Base-by-base conservation (phyloP, 2,888 invertebrate genomes). In the Sceliomorpha sp. region DNA sequence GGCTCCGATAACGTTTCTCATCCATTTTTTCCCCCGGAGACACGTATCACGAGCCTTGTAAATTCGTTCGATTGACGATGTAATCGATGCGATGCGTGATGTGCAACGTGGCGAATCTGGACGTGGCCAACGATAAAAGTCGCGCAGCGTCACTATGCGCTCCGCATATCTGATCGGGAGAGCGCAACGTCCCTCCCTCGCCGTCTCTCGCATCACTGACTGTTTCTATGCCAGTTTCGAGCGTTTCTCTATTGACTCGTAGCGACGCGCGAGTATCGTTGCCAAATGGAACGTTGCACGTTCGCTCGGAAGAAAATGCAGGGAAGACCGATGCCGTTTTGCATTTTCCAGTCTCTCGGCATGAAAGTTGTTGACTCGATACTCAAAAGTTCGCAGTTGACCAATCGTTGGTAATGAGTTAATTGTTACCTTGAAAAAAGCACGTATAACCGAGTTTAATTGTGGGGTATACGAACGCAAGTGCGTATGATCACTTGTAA, bases 81-180 rank as follows among this genome's bases (percentile, higher is more conserved):
- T 62, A 62, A 62, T 62, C 62, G 53, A 62, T 62, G 40, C 51
- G 37, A 37, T 39, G 51, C 53, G 51, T 62, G 50, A 62, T 53
- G 32, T 26, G 32, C 13, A 27, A 55, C 48, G 55, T 34, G 48
- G 42, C 48, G 63, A 63, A 63, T 63, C 47, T 63, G 53, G 55
- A 63, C 47, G 20, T 47, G 37, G 42, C 47, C 40, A 42, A n/a
- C 62, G 62, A 62, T 53, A 55, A 48, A 63, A 63, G 55, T 63
- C 62, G 62, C 62, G 32, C 62, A 29, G 42, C 45, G 53, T 32
- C 40, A 8, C 34, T 55, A 63, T 63, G 53, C 39, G 62, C 45
- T 12, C 12, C 31, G 62, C 45, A 53, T 62, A 47, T 45, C 53
- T 47, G 53, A 62, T 62, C 34, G 40, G 47, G 24, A 32, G 24